Evolutionary conservation across 2,888 invertebrate genomes (phyloP), one percentile per base, ranked within the genome.

Genomic region (Andrena fulva): DNA sequence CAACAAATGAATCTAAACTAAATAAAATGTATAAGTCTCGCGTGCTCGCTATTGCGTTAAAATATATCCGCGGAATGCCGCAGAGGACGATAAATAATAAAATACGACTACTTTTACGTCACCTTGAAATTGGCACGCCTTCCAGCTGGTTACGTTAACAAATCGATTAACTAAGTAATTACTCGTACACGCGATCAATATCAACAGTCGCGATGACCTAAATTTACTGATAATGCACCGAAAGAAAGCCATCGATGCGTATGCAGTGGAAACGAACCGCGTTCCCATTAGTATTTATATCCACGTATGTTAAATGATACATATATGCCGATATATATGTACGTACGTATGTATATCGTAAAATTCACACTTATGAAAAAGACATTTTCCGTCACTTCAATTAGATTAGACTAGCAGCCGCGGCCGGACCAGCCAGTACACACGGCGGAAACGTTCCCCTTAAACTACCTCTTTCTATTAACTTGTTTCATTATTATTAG

Each of bases 311-410:
- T 68, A 68, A 20, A 66, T 67, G 8, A 74, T 68, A 69, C 71
- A 64, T 74, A 56, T 71, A 62, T 64, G 48, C 52, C 31, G 24
- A 66, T 71, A 77, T 68, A 75, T 54, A 54, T 54, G 54, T 54
- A 54, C 76, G 67, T 84, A 79, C 76, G 67, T 84, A 79, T 77
- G 60, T 48, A 52, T 71, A 71, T 82, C 79, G 60, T 84, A 85
- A 87, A 88, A 76, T 83, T 88, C 77, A 85, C 80, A 87, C 80
- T 80, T 84, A 87, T 66, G 82, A 80, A 88, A 88, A 85, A 82
- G 80, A 88, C 73, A 79, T 80, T 66, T 69, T 74, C 29, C 71
- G 60, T 80, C 16, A 77, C 56, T 77, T 85, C 63, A 64, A 80
- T 82, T 76, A 80, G 67, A 66, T 66, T 56, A 81, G 79, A 80